Conservation (phyloP, 2,113 vertebrate species). For the Entelurus aequoreus region DNA sequence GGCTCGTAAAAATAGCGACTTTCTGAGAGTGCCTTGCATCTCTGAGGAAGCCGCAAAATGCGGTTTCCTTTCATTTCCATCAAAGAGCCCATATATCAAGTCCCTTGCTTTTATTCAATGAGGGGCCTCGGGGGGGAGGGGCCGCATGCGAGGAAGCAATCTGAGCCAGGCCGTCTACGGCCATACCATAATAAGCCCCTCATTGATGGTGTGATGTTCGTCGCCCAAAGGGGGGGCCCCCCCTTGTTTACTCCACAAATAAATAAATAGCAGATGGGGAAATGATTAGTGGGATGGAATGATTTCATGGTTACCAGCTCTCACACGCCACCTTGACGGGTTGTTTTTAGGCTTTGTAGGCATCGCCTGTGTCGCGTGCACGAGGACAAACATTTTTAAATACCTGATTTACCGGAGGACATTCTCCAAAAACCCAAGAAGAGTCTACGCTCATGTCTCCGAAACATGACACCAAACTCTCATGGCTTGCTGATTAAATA, state of each 20-base stretch:
- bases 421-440: not conserved
- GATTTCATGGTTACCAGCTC: constrained; percentile 15
- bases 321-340: constrained; percentile 6
- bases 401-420: not conserved
- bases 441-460: no score
- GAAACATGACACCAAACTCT: no score
- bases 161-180: constrained; percentile 26
- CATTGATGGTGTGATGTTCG: constrained; percentile 28
- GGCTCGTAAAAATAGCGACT: constrained; percentile 6
- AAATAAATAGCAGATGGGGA: constrained; percentile 47
- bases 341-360: constrained; percentile 39
- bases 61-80: constrained; percentile 51
- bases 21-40: constrained; percentile 23
- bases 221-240: constrained; percentile 29
- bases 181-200: constrained; percentile 26
- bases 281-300: constrained; percentile 25
- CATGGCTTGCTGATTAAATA: no score
- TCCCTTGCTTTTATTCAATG: constrained; percentile 39
- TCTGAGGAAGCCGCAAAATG: constrained; percentile 34
- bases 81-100: constrained; percentile 50
- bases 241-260: constrained; percentile 49
- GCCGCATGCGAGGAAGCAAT: constrained; percentile 25
- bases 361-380: not conserved
- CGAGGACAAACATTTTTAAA: constrained; percentile 14
- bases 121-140: constrained; percentile 29